A percentile compares a stretch with the other conserved stretches of the same genome.
Conservation (phyloP, 2,888 invertebrate species). For the Platycnemis pennipes region DNA sequence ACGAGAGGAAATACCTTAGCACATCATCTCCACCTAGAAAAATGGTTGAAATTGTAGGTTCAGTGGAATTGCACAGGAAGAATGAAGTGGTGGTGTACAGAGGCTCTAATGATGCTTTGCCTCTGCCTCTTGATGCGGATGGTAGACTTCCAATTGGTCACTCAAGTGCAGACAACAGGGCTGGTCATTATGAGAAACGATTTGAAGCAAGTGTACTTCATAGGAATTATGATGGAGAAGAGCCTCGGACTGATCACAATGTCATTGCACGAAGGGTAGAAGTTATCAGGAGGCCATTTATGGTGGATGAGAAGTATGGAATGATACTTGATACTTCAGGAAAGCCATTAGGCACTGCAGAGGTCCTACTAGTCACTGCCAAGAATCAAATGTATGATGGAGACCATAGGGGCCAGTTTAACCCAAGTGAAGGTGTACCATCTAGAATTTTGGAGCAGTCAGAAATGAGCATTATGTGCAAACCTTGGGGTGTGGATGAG, state of each 20-base stretch:
- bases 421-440: background rate
- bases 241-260: background rate
- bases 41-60: background rate
- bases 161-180: background rate
- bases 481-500: background rate
- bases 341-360: background rate
- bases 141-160: background rate
- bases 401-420: background rate
- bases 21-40: background rate
- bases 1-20: background rate
- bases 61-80: constrained; percentile 23
- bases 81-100: constrained; percentile 10
- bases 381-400: background rate
- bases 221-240: constrained; percentile 4
- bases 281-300: constrained; percentile 37
- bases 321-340: background rate
- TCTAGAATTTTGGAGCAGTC: background rate
- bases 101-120: background rate
- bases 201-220: background rate
- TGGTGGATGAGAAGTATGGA: background rate
- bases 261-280: background rate
- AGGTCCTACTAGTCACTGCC: background rate
- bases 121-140: background rate
- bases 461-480: background rate
- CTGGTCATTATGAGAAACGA: background rate